These are phyloP conservation scores for Masnerella sp. DNA, from an alignment of 2,888 invertebrate genomes.

Conservation along the genomic window DNA sequence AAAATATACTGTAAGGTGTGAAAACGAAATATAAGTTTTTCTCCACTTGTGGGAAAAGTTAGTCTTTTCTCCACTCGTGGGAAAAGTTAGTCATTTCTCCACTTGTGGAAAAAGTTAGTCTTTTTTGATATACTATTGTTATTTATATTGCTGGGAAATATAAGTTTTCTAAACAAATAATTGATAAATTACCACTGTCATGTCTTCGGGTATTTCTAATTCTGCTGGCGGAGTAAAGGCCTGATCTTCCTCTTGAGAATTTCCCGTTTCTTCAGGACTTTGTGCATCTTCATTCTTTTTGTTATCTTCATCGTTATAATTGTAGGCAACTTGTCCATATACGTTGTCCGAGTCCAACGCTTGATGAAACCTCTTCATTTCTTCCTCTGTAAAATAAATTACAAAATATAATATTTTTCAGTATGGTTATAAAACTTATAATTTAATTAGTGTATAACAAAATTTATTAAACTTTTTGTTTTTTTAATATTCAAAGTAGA, in stretches of 20 bases:
- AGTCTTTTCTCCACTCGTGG: too few species aligned
- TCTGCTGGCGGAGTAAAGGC: constrained; percentile 86
- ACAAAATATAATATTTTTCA: not conserved
- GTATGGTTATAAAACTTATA: too few species aligned
- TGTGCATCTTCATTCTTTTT: constrained; percentile 78
- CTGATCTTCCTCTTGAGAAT: constrained; percentile 83
- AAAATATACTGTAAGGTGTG: not conserved
- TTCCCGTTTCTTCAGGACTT: constrained; percentile 75
- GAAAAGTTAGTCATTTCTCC: too few species aligned
- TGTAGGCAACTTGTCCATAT: constrained; percentile 88
- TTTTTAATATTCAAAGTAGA: too few species aligned
- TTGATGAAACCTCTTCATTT: constrained; percentile 90
- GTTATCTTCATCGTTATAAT: constrained; percentile 81
- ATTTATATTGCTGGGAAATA: too few species aligned
- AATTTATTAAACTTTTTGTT: too few species aligned
- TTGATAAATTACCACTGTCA: constrained; percentile 81
- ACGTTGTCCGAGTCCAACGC: constrained; percentile 80
- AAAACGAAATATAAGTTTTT: too few species aligned
- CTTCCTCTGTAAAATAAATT: constrained; percentile 85
- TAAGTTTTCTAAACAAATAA: constrained; percentile 28
- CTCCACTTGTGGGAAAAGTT: too few species aligned
- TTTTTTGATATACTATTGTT: too few species aligned
- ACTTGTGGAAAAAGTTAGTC: too few species aligned
- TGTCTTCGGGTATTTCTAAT: constrained; percentile 87
- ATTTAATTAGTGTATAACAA: too few species aligned